phyloP scores from a whole-genome alignment of 1,140 invertebrate genomes.

The Lepidurus couesii region DNA sequence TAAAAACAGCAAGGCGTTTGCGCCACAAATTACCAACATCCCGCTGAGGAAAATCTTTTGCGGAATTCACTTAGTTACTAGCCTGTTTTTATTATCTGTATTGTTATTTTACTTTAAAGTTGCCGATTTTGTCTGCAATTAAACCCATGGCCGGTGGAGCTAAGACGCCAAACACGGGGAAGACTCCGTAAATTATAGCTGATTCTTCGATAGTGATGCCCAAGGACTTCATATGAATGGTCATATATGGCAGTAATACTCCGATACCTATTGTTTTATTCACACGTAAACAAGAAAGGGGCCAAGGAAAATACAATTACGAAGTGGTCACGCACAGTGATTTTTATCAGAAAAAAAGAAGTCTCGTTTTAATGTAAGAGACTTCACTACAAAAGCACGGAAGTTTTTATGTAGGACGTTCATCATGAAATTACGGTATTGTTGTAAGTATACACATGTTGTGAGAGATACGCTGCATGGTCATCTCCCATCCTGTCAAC shows the following conservation, averaged over 20 bases:
- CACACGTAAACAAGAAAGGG: conserved; percentile 38
- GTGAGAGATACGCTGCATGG: conserved; percentile 34
- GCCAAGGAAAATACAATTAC: neutral
- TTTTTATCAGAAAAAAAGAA: too few relatives aligned
- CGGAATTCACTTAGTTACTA: neutral
- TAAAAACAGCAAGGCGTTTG: conserved; percentile 35
- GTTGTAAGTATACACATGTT: neutral
- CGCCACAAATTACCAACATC: conserved; percentile 22
- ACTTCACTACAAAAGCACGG: too few relatives aligned
- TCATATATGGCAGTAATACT: conserved; percentile 74
- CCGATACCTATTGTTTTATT: conserved; percentile 53
- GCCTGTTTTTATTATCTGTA: neutral
- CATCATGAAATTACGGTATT: too few relatives aligned
- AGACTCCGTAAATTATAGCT: conserved; percentile 76
- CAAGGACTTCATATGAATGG: conserved; percentile 75
- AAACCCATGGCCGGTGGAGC: conserved; percentile 71
- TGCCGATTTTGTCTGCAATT: conserved; percentile 70
- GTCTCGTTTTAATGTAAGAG: too few relatives aligned
- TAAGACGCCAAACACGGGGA: conserved; percentile 67
- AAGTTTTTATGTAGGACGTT: too few relatives aligned
- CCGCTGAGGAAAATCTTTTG: conserved; percentile 27
- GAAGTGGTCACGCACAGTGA: neutral
- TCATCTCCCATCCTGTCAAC: conserved; percentile 13
- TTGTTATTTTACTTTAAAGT: conserved; percentile 60
- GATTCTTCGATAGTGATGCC: conserved; percentile 77